Percentiles rank a stretch among this genome's conserved stretches.
Conservation (phyloP, 2,888 invertebrate genomes). For the Agrenia bidenticulata region DNA sequence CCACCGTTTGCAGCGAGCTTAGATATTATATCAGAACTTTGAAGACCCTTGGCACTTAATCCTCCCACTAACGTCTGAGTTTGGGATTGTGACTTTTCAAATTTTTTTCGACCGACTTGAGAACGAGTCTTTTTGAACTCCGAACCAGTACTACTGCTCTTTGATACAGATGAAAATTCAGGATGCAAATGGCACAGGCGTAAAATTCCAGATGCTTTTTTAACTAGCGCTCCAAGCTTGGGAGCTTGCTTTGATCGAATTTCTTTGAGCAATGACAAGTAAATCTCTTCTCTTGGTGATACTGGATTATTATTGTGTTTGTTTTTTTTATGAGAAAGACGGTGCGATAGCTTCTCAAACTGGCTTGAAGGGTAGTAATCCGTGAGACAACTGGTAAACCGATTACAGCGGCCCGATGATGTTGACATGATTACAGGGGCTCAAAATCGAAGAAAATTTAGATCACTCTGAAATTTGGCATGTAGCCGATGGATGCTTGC, state of each 20-base stretch:
- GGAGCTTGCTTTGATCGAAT: constrained; percentile 11
- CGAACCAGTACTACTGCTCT: constrained; percentile 12
- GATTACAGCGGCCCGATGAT: not conserved
- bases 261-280: constrained; percentile 30
- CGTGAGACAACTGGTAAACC: not conserved
- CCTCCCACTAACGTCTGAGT: no score
- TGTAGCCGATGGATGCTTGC: no score
- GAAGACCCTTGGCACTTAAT: no score
- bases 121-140: constrained; percentile 16
- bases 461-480: not conserved
- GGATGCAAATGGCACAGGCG: constrained; percentile 16
- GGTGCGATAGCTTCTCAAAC: constrained; percentile 26
- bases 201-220: constrained; percentile 32
- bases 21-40: not conserved
- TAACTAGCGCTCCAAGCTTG: constrained; percentile 19
- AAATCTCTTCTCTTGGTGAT: constrained; percentile 29
- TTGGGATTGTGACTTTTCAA: no score
- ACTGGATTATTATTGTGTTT: constrained; percentile 1
- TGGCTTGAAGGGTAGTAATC: constrained; percentile 4
- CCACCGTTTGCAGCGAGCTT: constrained; percentile 1
- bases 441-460: no score
- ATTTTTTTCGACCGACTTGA: no score
- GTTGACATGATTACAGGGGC: no score
- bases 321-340: not conserved
- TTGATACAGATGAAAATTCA: constrained; percentile 3